Conservation (phyloP, 2,113 vertebrate species). For the Brachypteracias leptosomus region DNA sequence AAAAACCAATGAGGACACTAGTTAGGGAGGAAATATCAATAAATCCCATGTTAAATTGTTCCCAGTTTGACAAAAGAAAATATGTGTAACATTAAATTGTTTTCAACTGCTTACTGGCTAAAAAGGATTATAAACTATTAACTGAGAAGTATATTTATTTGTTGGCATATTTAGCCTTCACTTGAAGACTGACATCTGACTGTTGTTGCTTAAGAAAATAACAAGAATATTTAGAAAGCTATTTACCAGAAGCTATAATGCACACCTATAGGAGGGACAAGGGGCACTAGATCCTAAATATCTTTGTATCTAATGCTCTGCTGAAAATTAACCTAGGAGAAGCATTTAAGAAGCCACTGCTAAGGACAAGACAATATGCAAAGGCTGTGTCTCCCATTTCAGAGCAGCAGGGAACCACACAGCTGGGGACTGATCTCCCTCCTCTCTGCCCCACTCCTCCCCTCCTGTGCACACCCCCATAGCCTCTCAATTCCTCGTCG, state of each 20-base stretch:
- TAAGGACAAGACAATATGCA: not conserved
- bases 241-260: not conserved
- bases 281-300: not conserved
- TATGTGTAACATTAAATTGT: not conserved
- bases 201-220: not conserved
- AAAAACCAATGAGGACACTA: not conserved
- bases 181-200: not conserved
- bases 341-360: not conserved
- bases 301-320: not conserved
- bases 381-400: no score
- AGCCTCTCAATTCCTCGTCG: fast-evolving
- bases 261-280: not conserved
- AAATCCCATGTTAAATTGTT: not conserved
- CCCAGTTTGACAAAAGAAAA: not conserved
- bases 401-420: no score
- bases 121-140: not conserved
- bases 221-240: not conserved
- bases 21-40: not conserved
- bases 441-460: fast-evolving
- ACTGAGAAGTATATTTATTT: not conserved
- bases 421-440: no score
- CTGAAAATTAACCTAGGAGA: not conserved
- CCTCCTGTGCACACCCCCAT: fast-evolving
- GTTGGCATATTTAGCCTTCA: not conserved
- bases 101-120: not conserved